Conservation (phyloP, 2,797 vertebrate genomes). For the Lemur catta region DNA sequence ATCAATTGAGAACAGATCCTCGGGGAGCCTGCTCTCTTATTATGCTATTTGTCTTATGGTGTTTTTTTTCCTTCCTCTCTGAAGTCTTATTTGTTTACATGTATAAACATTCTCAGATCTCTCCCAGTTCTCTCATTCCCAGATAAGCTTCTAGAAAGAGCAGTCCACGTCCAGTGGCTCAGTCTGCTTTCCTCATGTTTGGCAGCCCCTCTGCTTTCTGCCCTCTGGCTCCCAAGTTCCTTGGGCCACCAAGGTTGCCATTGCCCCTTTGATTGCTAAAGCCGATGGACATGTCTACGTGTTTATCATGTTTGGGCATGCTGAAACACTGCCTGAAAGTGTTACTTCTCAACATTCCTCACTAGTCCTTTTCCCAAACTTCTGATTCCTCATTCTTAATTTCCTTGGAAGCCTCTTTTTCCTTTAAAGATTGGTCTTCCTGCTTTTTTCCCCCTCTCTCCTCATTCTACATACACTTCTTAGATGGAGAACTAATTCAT, state of each 20-base stretch:
- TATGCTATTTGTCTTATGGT: not conserved
- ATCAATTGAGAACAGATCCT: not conserved
- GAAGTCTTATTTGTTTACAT: not conserved
- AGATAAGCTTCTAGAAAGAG: not conserved
- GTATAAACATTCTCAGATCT: not conserved
- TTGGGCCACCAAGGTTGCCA: not conserved
- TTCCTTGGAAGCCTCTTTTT: not conserved
- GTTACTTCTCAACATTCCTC: not conserved
- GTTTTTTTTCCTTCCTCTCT: not conserved
- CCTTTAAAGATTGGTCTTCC: not conserved
- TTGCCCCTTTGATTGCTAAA: not conserved
- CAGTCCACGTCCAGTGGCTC: accelerated
- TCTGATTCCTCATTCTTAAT: not conserved
- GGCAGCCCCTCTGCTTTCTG: not conserved
- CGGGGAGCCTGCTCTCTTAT: not conserved
- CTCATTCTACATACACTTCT: not conserved
- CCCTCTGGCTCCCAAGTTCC: not conserved
- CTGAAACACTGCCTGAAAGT: not conserved
- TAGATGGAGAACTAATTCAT: not conserved
- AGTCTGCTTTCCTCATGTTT: not conserved
- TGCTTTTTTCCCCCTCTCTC: not conserved
- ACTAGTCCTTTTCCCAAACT: not conserved
- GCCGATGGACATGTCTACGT: too few species aligned
- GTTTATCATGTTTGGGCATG: not conserved
- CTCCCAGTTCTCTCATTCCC: not conserved